Conservation (phyloP, 2,797 vertebrate genomes). For the Eremophila alpestris region DNA sequence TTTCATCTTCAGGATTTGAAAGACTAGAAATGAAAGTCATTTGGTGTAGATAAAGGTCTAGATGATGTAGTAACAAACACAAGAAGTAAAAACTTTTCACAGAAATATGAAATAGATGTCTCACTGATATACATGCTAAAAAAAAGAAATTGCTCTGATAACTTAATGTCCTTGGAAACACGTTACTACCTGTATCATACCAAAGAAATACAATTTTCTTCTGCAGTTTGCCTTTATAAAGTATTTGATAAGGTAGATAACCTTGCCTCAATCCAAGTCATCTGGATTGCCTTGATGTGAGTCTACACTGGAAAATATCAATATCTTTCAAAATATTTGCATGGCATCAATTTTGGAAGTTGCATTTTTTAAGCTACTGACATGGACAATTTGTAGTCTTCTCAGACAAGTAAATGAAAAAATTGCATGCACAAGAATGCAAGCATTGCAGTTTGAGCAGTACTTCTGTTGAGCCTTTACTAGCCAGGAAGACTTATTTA, state of each 20-base stretch:
- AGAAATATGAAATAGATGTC: rapidly evolving
- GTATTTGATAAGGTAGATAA: neutral
- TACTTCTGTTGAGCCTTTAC: neutral
- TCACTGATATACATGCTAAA: neutral
- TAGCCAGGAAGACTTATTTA: neutral
- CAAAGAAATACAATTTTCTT: neutral
- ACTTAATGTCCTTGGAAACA: neutral
- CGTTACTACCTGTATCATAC: neutral
- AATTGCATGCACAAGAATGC: neutral
- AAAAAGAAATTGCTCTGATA: neutral
- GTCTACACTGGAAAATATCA: neutral
- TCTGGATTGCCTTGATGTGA: neutral
- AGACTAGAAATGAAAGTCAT: neutral
- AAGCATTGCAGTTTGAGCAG: neutral
- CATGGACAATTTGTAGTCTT: neutral
- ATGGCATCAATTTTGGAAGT: neutral
- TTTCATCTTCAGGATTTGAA: neutral
- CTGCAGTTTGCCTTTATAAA: neutral
- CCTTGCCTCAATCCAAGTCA: neutral
- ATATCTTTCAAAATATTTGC: neutral
- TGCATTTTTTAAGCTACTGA: neutral
- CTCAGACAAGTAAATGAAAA: neutral
- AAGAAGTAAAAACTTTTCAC: neutral
- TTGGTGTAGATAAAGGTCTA: neutral
- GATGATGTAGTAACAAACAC: neutral